Base-by-base conservation (phyloP, 2,888 invertebrate species). In the Mythimna pallens region DNA sequence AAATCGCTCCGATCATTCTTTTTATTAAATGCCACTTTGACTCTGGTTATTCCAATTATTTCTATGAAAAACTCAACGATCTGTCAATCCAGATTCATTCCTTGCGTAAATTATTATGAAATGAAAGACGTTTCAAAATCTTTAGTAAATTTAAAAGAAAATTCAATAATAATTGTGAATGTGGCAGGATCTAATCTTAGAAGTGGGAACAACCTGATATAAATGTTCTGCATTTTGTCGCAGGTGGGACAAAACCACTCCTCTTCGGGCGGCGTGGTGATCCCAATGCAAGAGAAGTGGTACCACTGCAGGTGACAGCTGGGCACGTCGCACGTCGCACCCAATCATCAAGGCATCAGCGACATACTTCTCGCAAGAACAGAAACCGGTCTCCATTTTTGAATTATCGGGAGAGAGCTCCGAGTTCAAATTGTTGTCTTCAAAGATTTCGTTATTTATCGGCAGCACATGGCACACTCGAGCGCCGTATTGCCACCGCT, bases 381-480 rank as follows among this genome's bases (percentile, higher is more conserved):
- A 95, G 68, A 89, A 93, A 10, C 89, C 88, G 3, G 87, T 86
- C 58, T 91, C 89, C 6, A 89, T 84, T 58, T 84, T 83, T 6
- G 78, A 68, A 50, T 74, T 76, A 75, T 70, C 79, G 58, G 76
- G 72, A 43, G 83, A 65, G 30, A 84, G 82, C 20, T 80, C 77
- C 22, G 77, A 72, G 61, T 76, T 79, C 50, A 84, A 78, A 63
- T 72, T 75, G 25, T 50, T 66, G 67, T 86, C 84, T 62, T 88
- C 73, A 17, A 70, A 57, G 43, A 61, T n/a, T 43, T 74, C 86
- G 40, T 40, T 40, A 64, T 90, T 89, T 64, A 90, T 91, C 0
- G 94, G 94, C 10, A 94, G 83, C 1, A 93, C 89, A 84, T 92
- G 81, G 78, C 94, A 95, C n/a, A 89, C 69, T 84, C 94, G 94